Base-by-base conservation (phyloP, 92 coral and sea anemone genomes). In the Scolanthus callimorphus region DNA sequence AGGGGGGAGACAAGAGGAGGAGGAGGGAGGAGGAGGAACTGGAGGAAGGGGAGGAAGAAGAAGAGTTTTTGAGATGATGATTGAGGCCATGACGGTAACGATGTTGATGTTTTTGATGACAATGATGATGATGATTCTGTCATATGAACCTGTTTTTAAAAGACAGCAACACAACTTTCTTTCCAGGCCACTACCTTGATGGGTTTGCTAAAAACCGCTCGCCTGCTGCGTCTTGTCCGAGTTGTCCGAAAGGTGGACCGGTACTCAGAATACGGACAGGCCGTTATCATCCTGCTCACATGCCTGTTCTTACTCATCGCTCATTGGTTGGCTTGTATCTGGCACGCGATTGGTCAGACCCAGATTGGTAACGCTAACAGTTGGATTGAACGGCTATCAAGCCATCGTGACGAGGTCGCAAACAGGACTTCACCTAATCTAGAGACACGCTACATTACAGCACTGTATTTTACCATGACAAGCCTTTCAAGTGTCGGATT, bases 291-390 rank as follows among this genome's bases (percentile, higher is more conserved):
- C n/a, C 71, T 86, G 39, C 85, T 86, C 31, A 81, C 77, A 31
- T 71, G 89, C 34, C 62, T 82, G 2, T 86, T 86, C 65, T 64
- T 76, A 20, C 75, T 86, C 2, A 29, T 63, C 54, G 89, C 89
- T 71, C 95, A 86, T 74, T 86, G 95, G 95, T 49, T 86, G 41
- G 95, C 95, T 10, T 86, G 95, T 47, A 74, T 86, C 57, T 86
- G 89, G 89, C 84, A 86, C 60, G 95, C 89, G 4, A 67, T 86
- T 59, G 95, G 95, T 12, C 57, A 31, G 13, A 66, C 57, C 17
- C 82, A 86, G 60, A 49, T 55, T 19, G 64, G 47, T 0, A 60
- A 56, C 28, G 50, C 58, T n/a, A 51, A 58, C 39, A 83, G 85
- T 25, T 86, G 95, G 95, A 71, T 86, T 31, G 71, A 65, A 10